A percentile compares a stretch with the other conserved stretches of the same genome.
Conservation (phyloP, 2,797 vertebrate genomes). For the Amblyraja radiata region DNA sequence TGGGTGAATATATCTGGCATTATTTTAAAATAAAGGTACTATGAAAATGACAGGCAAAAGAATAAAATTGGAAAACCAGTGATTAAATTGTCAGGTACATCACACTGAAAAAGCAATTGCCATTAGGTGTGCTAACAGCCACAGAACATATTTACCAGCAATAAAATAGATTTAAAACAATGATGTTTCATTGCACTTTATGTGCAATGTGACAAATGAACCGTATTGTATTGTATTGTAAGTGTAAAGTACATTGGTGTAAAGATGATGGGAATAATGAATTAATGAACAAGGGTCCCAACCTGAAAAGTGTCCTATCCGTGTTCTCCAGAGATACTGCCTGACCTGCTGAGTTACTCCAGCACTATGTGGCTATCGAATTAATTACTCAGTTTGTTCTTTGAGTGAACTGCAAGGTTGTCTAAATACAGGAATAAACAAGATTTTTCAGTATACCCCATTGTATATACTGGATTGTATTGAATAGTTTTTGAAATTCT, state of each 20-base stretch:
- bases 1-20: constrained; percentile 45
- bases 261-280: constrained; percentile 22
- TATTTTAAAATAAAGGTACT: constrained; percentile 46
- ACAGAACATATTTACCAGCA: constrained; percentile 32
- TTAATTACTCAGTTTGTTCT: constrained; percentile 19
- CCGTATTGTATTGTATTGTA: too few relatives aligned
- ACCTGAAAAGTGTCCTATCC: too few relatives aligned
- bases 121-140: constrained; percentile 5
- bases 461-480: neutral
- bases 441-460: constrained; percentile 7
- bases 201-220: too few relatives aligned
- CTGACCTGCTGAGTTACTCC: too few relatives aligned
- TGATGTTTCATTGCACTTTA: too few relatives aligned
- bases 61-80: constrained; percentile 54
- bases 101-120: constrained; percentile 53
- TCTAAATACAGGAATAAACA: constrained; percentile 4
- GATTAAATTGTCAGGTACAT: constrained; percentile 56
- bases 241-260: neutral
- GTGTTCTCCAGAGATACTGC: too few relatives aligned
- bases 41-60: constrained; percentile 49
- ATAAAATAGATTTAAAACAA: constrained; percentile 31
- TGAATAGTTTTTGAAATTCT: constrained; percentile 12
- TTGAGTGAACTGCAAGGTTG: constrained; percentile 23
- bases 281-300: neutral
- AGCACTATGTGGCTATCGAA: too few relatives aligned